Evolutionary conservation across 2,888 invertebrate genomes (phyloP).

Genomic region (Phyllotreta cruciferae): DNA sequence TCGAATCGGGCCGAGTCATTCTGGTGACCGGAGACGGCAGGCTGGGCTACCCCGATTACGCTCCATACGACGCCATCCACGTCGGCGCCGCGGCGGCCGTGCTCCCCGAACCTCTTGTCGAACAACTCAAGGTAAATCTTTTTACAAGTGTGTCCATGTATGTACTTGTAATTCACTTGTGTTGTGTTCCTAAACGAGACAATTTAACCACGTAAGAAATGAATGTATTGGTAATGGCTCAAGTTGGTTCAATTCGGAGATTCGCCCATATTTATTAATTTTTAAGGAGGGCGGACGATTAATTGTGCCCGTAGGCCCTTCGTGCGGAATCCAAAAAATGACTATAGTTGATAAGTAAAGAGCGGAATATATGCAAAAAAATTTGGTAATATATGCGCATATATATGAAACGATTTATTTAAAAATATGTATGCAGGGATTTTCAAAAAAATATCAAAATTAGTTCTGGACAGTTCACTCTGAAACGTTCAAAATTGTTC

Average conservation of each 20-base stretch:
- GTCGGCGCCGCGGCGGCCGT: conserved; percentile 88
- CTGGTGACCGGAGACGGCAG: conserved; percentile 89
- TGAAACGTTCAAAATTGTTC: no score
- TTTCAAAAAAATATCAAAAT: no score
- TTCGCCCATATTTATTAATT: background rate
- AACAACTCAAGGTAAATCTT: conserved; percentile 75
- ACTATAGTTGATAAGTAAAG: conserved; percentile 5
- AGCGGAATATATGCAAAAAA: no score
- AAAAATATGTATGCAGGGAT: no score
- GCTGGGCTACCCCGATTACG: conserved; percentile 74
- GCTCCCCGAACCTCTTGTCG: conserved; percentile 77
- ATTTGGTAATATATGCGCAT: no score
- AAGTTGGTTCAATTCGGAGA: background rate
- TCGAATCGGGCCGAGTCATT: conserved; percentile 72
- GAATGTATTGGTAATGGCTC: no score
- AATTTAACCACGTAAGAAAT: no score
- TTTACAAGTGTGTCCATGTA: no score
- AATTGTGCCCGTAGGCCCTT: conserved; percentile 2
- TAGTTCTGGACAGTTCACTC: no score
- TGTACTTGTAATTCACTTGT: no score
- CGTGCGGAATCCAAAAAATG: background rate
- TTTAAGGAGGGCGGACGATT: conserved; percentile 62
- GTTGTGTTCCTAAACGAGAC: no score
- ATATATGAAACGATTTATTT: no score
- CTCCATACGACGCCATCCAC: conserved; percentile 92